Conservation (phyloP, 1,140 invertebrate genomes). For the Zaprionus nigranus region DNA sequence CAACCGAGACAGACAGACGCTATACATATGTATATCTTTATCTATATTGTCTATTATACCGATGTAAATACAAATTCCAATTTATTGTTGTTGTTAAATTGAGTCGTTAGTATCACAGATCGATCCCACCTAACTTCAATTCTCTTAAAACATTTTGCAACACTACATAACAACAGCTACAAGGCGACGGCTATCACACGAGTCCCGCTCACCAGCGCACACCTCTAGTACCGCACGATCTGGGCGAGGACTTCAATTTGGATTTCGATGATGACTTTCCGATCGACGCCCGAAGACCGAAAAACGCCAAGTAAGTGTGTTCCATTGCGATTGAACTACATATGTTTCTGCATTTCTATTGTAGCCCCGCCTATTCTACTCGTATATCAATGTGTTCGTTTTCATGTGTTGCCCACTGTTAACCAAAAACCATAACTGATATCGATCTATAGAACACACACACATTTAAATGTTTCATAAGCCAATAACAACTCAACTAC, state of each 20-base stretch:
- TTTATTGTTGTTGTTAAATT: constrained; percentile 64
- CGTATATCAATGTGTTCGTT: constrained; percentile 24
- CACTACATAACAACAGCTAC: constrained; percentile 86
- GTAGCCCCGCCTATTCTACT: not conserved
- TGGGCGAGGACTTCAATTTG: constrained; percentile 85
- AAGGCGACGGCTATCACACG: constrained; percentile 93
- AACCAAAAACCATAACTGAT: constrained; percentile 10
- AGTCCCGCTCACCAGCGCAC: constrained; percentile 90
- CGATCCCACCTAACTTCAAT: constrained; percentile 10
- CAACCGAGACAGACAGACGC: not conserved
- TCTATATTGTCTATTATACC: constrained; percentile 7
- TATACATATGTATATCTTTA: constrained; percentile 2
- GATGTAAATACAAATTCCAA: constrained; percentile 67
- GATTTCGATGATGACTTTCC: constrained; percentile 85
- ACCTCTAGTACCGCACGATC: constrained; percentile 87
- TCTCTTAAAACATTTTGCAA: not conserved
- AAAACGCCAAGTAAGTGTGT: constrained; percentile 94
- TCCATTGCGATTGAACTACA: constrained; percentile 43
- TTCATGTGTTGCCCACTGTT: constrained; percentile 11
- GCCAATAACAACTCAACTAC: constrained; percentile 16
- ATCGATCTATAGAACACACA: not conserved
- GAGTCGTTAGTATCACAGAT: too few species aligned
- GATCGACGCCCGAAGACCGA: constrained; percentile 86
- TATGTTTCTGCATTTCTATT: not conserved
- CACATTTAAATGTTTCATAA: not conserved